phyloP scores from a whole-genome alignment of 2,888 invertebrate species.

The Epinotia nisella region DNA sequence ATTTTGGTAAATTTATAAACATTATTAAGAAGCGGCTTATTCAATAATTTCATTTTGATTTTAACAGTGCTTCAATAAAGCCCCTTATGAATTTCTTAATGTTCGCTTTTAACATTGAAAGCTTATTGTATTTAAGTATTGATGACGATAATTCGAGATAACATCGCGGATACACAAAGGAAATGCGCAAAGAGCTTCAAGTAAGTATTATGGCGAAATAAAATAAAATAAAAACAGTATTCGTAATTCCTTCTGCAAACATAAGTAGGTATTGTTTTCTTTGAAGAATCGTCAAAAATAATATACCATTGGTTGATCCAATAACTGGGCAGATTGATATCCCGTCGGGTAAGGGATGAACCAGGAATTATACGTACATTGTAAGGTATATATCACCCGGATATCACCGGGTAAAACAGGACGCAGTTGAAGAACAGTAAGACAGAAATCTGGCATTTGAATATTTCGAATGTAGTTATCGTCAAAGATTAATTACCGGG shows the following conservation, averaged over 20 bases:
- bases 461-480: background rate
- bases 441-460: background rate
- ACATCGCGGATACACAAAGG: no score
- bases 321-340: constrained; percentile 35
- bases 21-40: background rate
- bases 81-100: background rate
- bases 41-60: no score
- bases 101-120: background rate
- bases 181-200: background rate
- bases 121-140: background rate
- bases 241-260: background rate
- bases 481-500: background rate
- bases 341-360: background rate
- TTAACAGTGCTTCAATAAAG: no score
- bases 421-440: background rate
- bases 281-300: constrained; percentile 15
- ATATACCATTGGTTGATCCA: constrained; percentile 32
- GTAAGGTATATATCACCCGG: constrained; percentile 22
- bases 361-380: constrained; percentile 21
- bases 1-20: background rate
- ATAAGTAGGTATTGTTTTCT: background rate
- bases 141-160: no score
- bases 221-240: background rate
- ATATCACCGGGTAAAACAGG: constrained; percentile 9
- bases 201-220: no score